Evolutionary conservation across 64 coral and sea anemone species (phyloP), one percentile per base, ranked within the genome.

Genomic region (Pocillopora verrucosa): DNA sequence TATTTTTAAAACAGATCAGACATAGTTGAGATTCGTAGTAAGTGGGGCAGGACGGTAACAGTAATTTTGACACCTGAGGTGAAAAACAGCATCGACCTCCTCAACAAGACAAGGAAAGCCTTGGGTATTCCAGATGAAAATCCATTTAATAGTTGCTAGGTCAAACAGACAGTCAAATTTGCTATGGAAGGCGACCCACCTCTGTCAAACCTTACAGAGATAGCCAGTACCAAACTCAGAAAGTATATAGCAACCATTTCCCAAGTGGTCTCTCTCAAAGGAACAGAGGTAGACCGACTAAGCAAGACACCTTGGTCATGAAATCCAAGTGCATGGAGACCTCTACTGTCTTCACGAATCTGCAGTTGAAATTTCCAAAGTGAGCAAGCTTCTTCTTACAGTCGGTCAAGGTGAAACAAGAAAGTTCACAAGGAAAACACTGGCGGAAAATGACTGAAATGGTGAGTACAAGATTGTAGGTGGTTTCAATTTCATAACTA

Each of bases 261-360:
- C 10, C 89, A 86, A 26, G 38, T 91, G 15, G 17, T 67, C 2
- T 73, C 59, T 22, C 74, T 87, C 19, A 80, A 30, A 22, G 41
- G 87, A 24, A 86, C 56, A 60, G 89, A 91, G 16, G 34, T 91
- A 75, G 88, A 91, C 51, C 76, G 80, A 80, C 56, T 91, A n/a
- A 30, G 80, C 89, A 85, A 73, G 74, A 30, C 80, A 91, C 34
- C 89, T 91, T n/a, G 89, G 89, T 7, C 79, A 91, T 61, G 89
- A 91, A 30, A 75, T 91, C 10, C 11, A n/a, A 16, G n/a, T n/a
- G n/a, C n/a, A n/a, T n/a, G n/a, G n/a, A n/a, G n/a, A n/a, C n/a
- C n/a, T n/a, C n/a, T n/a, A n/a, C n/a, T n/a, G n/a, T n/a, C n/a
- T n/a, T n/a, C n/a, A n/a, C n/a, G n/a, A n/a, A n/a, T n/a, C n/a